Evolutionary conservation across 1,140 invertebrate species (phyloP), one percentile per base, ranked within the genome.

Genomic region (Sipha flava): DNA sequence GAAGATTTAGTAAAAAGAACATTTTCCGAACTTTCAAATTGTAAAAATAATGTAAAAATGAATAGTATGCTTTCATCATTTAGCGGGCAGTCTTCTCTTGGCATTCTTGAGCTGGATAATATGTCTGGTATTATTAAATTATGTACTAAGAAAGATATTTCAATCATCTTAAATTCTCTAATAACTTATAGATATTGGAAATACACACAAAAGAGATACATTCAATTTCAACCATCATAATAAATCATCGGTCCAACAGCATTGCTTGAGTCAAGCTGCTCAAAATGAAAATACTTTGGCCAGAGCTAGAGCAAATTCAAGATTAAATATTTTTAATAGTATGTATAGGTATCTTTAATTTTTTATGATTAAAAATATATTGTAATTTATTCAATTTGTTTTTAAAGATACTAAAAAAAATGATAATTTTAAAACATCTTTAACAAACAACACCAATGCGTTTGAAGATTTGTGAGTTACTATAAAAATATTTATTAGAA

Each of bases 31-130:
- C 16, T 40, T 21, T 26, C 52, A 57, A 57, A 1, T 23, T 43
- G 43, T 29, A 77, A 59, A 59, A 59, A 16, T 37, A 57, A 52
- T 57, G 5, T 18, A 29, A n/a, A 77, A 59, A 77, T 29, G 34
- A n/a, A 59, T 37, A 75, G 70, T 43, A 52, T 75, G 70, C 37
- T 37, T 59, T 77, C 73, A 40, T 57, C 49, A 37, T 40, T 73
- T 37, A 54, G 52, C 31, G 73, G 52, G 0, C 73, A 77, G 43
- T 77, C 73, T n/a, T 77, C 73, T 26, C 59, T 77, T 5, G 73
- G 73, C 21, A 77, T 77, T 40, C 34, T 77, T 26, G 73, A 77
- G 40, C 37, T 77, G 18, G 73, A 77, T 29, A 77, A 77, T 29
- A 77, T 77, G 73, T 77, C 73, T 43, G 73, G 73, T 77, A 59